Conservation (phyloP, 2,113 vertebrate genomes). For the Urocitellus parryii region DNA sequence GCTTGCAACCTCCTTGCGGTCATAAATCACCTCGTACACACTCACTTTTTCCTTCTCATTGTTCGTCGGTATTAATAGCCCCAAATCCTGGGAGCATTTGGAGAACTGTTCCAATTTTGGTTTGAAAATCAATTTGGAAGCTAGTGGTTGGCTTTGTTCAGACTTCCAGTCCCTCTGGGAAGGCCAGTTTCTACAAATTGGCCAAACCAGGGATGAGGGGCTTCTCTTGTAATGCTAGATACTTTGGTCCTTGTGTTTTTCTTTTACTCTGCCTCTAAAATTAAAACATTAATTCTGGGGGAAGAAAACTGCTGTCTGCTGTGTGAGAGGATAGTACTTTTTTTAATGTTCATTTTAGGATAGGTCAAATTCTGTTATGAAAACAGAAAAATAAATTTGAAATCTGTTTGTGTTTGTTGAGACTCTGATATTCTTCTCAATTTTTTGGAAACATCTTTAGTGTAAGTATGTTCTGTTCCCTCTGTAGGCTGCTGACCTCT, state of each 20-base stretch:
- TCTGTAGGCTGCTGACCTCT: not conserved
- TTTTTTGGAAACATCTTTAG: not conserved
- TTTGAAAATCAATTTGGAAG: slow-evolving; percentile 81
- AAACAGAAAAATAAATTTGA: slow-evolving; percentile 56
- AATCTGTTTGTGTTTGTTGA: slow-evolving; percentile 7
- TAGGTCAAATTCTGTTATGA: slow-evolving; percentile 42
- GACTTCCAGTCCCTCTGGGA: slow-evolving; percentile 74
- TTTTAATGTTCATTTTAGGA: slow-evolving; percentile 26
- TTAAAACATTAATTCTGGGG: slow-evolving; percentile 57
- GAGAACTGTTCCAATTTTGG: slow-evolving; percentile 81
- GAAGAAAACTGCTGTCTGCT: slow-evolving; percentile 4
- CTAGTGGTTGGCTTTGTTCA: slow-evolving; percentile 73
- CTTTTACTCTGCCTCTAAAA: slow-evolving; percentile 58
- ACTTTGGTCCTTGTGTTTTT: not conserved
- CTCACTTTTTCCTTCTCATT: slow-evolving; percentile 77
- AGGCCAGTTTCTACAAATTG: slow-evolving; percentile 80
- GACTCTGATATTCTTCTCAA: not conserved
- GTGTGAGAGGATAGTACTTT: slow-evolving; percentile 18
- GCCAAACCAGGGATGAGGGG: slow-evolving; percentile 62
- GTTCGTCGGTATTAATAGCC: slow-evolving; percentile 78
- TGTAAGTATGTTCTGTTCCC: slow-evolving; percentile 54
- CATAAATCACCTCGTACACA: slow-evolving; percentile 83
- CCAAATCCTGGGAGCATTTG: slow-evolving; percentile 79
- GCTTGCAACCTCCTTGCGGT: slow-evolving; percentile 80
- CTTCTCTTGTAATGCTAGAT: slow-evolving; percentile 52